These are phyloP conservation scores for Protobothrops flavoviridis DNA, from an alignment of 2,113 vertebrate genomes.

Conservation along the genomic window DNA sequence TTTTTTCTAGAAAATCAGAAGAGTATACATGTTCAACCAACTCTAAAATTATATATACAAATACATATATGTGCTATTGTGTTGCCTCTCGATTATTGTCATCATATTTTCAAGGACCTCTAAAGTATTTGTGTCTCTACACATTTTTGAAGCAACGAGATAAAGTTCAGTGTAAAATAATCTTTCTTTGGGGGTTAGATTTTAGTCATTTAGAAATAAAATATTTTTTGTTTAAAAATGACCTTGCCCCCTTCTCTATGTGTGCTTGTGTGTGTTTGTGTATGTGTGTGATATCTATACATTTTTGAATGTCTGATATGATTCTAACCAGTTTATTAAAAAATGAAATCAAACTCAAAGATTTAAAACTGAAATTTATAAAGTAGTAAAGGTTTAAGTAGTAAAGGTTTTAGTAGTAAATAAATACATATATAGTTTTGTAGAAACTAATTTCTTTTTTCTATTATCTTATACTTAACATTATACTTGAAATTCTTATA, in stretches of 20 bases:
- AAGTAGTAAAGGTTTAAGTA: background rate
- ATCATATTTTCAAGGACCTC: slow-evolving; percentile 56
- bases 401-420: background rate
- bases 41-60: slow-evolving; percentile 18
- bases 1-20: slow-evolving; percentile 26
- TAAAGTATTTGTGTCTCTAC: slow-evolving; percentile 33
- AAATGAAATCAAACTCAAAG: background rate
- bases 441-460: slow-evolving; percentile 3
- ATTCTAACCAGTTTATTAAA: slow-evolving; percentile 14
- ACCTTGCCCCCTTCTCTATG: background rate
- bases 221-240: slow-evolving; percentile 13
- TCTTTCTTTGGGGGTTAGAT: slow-evolving; percentile 6
- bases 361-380: background rate
- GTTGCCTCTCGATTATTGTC: slow-evolving; percentile 47
- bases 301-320: background rate
- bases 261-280: no score
- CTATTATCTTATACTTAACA: slow-evolving; percentile 38
- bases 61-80: background rate
- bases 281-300: background rate
- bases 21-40: slow-evolving; percentile 5
- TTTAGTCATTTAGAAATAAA: slow-evolving; percentile 27
- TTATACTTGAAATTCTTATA: slow-evolving; percentile 13
- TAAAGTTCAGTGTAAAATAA: slow-evolving; percentile 7
- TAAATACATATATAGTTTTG: slow-evolving; percentile 6
- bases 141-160: slow-evolving; percentile 40